phyloP scores from a whole-genome alignment of 2,797 vertebrate genomes.

The Gymnothorax javanicus region DNA sequence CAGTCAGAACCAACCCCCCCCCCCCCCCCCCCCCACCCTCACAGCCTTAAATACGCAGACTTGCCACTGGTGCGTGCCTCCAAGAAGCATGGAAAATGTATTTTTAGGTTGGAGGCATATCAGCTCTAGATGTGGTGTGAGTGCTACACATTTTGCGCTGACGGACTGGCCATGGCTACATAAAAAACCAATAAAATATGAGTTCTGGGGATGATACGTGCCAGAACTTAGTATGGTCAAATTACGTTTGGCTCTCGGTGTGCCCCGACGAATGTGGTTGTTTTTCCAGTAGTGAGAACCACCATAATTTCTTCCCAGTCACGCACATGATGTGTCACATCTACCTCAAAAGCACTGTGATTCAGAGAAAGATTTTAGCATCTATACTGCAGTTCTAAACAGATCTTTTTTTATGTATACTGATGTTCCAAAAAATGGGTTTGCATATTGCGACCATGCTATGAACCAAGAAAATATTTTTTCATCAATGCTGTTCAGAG shows the following conservation, averaged over 20 bases:
- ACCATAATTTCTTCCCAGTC: neutral
- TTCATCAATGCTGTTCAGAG: neutral
- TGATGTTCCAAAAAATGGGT: too few species aligned
- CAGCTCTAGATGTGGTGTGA: neutral
- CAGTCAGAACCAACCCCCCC: neutral
- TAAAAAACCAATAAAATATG: neutral
- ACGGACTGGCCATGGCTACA: neutral
- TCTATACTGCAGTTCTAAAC: neutral
- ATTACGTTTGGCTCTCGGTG: neutral
- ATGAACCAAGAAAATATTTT: too few species aligned
- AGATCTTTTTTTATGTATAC: too few species aligned
- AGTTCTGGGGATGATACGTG: neutral
- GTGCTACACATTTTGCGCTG: neutral
- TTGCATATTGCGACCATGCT: too few species aligned
- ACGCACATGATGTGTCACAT: neutral
- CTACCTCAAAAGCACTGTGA: neutral
- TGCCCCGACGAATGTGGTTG: neutral
- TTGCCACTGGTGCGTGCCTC: neutral
- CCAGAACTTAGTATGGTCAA: neutral
- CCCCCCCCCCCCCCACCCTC: neutral
- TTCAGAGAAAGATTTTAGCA: neutral
- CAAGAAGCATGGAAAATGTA: conserved; percentile 2
- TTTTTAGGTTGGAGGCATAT: neutral
- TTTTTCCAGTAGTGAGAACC: neutral
- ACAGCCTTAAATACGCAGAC: neutral